Evolutionary conservation across 1,140 invertebrate species (phyloP), one percentile per base, ranked within the genome.

Genomic region (Bombyx mori): DNA sequence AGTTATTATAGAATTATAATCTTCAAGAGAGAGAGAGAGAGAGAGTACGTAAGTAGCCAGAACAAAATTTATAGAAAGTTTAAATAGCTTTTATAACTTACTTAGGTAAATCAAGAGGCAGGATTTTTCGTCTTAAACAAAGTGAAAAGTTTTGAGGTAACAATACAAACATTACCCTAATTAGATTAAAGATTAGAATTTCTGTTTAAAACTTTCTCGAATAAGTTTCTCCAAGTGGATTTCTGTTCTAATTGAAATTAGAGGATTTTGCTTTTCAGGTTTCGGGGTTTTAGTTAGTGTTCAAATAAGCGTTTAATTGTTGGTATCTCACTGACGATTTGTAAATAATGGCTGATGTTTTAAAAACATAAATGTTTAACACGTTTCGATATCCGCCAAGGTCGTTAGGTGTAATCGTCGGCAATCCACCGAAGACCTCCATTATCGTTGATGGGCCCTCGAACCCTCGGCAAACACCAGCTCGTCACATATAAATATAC

Each of bases 361-460:
- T 35, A 5, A 2, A 35, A 35, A 3, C 26, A 3, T 35, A 35
- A 35, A 35, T 35, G 26, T 35, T 35, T 3, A 35, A 35, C 49
- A 62, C 61, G 63, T 66, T 67, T 70, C 61, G 68, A 71, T 68
- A 71, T 63, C 45, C 66, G 56, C 60, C 47, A 48, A 49, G 66
- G 68, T 59, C 66, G 71, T 78, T 76, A 76, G 62, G 62, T 63
- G 60, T 77, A 77, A 79, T 79, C 74, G 74, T 60, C 61, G 68
- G 60, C 71, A 63, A 67, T 69, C 68, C 69, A 70, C 58, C 57
- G 63, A 63, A 66, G 72, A 69, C 69, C 76, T 60, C 70, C 70
- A 79, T 79, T 79, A 79, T 70, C 57, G 69, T 61, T 75, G 76
- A 79, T 79, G 65, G 73, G 45, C 63, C 54, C 57, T 62, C 71